Evolutionary conservation across 2,888 invertebrate species (phyloP).

Genomic region (Andrena hattorfiana): DNA sequence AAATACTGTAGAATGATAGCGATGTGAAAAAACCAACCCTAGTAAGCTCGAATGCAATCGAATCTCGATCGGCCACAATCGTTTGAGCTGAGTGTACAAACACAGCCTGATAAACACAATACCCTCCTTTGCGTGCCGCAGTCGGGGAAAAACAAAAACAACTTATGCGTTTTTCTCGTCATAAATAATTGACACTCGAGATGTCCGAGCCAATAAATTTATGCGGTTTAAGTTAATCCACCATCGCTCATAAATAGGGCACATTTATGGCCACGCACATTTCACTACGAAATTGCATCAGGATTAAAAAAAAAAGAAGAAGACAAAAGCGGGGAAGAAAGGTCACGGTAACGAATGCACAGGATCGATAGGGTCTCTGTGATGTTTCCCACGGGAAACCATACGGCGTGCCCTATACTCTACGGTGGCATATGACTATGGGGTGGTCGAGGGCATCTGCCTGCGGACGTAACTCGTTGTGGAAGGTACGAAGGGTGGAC

Average conservation of each 20-base stretch:
- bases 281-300: constrained; percentile 17
- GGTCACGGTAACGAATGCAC: constrained; percentile 48
- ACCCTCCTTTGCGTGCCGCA: no score
- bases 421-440: constrained; percentile 61
- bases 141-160: no score
- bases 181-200: no score
- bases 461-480: constrained; percentile 70
- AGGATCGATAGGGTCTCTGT: constrained; percentile 73
- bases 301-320: background rate
- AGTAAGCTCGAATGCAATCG: no score
- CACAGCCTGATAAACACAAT: no score
- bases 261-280: background rate
- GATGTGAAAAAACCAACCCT: no score
- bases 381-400: constrained; percentile 83
- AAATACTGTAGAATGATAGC: no score
- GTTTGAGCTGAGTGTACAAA: no score
- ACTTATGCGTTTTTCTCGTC: no score
- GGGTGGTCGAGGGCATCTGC: constrained; percentile 71
- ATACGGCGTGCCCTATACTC: constrained; percentile 68
- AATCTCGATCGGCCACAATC: no score
- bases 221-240: no score
- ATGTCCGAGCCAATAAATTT: no score
- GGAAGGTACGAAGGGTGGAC: constrained; percentile 74
- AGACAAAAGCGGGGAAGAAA: constrained; percentile 20
- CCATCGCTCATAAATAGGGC: background rate